Evolutionary conservation across 2,797 vertebrate species (phyloP), one percentile per base, ranked within the genome.

Genomic region (Oreortyx pictus): DNA sequence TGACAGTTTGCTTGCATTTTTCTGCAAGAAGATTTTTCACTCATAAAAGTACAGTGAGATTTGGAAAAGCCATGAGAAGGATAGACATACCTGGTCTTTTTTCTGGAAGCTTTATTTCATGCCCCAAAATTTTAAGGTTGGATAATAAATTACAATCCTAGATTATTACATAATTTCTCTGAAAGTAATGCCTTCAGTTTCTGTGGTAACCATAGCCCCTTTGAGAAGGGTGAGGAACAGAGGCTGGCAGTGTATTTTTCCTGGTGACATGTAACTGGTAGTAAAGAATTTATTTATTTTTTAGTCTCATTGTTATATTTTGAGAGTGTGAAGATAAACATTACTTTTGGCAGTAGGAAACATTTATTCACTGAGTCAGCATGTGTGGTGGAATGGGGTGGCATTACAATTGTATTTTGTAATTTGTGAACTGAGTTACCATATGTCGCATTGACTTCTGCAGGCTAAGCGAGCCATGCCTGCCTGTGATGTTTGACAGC

Each of bases 21-120:
- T 84, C 71, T 84, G 60, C 60, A 67, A 79, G 88, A 83, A 88
- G 47, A 65, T 89, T 92, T 86, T 86, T 83, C 23, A 54, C 31
- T 91, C 33, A n/a, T 61, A 61, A 52, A 64, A 76, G 18, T 82
- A 46, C 3, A 47, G 33, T 43, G 84, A 65, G 33, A 71, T 65
- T 79, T 86, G 74, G 35, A 47, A 64, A 83, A 60, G 7, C 79
- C 73, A 50, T 37, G 41, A 70, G 14, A 7, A 41, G 52, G 82
- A 50, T 7, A 86, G 31, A 12, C 43, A 25, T 60, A 46, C 17
- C 31, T 76, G 9, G 1, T 72, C 8, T 79, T 61, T 67, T 67
- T 47, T 7, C 68, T 76, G 57, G 4, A 71, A 82, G 33, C 81
- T 88, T 76, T 54, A 4, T 14, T 83, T 75, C 77, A 24, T 24